These are phyloP conservation scores for Scatophagus argus DNA, from an alignment of 2,113 vertebrate species.

Conservation along the genomic window DNA sequence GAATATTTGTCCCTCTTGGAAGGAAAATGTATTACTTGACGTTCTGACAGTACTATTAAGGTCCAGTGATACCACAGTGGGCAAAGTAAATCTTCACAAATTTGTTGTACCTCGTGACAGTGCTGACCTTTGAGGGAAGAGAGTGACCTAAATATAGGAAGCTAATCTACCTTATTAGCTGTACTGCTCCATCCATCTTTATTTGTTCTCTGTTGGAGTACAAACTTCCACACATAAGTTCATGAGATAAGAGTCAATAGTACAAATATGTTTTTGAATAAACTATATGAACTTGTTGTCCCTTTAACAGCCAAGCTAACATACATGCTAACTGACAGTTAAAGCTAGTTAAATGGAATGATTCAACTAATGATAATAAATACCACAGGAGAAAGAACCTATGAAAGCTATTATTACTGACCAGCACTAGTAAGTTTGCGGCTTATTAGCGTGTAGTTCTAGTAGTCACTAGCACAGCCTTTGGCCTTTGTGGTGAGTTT, in stretches of 20 bases:
- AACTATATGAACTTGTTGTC: background rate
- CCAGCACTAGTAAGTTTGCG: too few relatives aligned
- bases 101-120: background rate
- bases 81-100: background rate
- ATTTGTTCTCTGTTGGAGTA: too few relatives aligned
- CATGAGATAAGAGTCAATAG: background rate
- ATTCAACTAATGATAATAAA: too few relatives aligned
- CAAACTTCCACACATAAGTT: too few relatives aligned
- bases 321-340: background rate
- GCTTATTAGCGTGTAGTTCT: too few relatives aligned
- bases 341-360: background rate
- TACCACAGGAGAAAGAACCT: too few relatives aligned
- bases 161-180: background rate
- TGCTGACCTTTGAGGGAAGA: background rate
- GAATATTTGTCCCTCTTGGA: conserved; percentile 30
- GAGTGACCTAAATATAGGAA: too few relatives aligned
- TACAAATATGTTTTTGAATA: background rate
- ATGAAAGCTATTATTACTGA: too few relatives aligned
- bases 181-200: background rate
- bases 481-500: too few relatives aligned
- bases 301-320: background rate
- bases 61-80: too few relatives aligned
- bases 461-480: too few relatives aligned
- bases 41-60: too few relatives aligned
- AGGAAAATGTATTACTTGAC: conserved; percentile 24